Evolutionary conservation across 2,797 vertebrate species (phyloP), one percentile per base, ranked within the genome.

Genomic region (Neosalanx taihuensis): DNA sequence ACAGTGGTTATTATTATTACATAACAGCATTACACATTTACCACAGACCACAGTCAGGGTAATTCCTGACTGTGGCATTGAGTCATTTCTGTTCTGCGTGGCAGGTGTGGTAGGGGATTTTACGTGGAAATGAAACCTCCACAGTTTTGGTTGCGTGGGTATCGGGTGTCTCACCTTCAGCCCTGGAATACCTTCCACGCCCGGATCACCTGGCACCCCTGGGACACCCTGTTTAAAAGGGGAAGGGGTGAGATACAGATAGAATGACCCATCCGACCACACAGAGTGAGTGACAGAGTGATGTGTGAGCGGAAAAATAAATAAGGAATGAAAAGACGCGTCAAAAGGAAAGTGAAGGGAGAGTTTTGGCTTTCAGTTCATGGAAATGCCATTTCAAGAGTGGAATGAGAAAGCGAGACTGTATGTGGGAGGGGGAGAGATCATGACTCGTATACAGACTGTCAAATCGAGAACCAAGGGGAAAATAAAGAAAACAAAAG

Each of bases 181-280:
- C 72, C 88, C 89, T 37, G 67, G 6, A 7, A 72, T 76, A 73
- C 90, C 89, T 0, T 0, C 4, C 72, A 89, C 76, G 0, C 90
- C 88, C 33, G 71, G 90, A 73, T 84, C 89, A 77, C 92, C 91
- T 57, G 81, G 88, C 46, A 90, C 75, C 64, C 93, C 94, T 56
- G 84, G 75, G 77, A 88, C 90, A 74, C 90, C 91, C 92, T 92
- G 79, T 18, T 15, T 31, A 20, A 1, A 29, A 15, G 64, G 57
- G n/a, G 64, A 68, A 18, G 53, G 57, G 17, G 49, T 67, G 18
- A 57, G 18, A 53, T 17, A 31, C 18, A 31, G 29, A 68, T 68
- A 33, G 5, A 57, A 17, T 63, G 61, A 26, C 17, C 3, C 61
- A 5, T 12, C 3, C 13, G n/a, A n/a, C 4, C 5, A 63, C 9